Evolutionary conservation across 2,797 vertebrate genomes (phyloP), one percentile per base, ranked within the genome.

Genomic region (Periparus ater): DNA sequence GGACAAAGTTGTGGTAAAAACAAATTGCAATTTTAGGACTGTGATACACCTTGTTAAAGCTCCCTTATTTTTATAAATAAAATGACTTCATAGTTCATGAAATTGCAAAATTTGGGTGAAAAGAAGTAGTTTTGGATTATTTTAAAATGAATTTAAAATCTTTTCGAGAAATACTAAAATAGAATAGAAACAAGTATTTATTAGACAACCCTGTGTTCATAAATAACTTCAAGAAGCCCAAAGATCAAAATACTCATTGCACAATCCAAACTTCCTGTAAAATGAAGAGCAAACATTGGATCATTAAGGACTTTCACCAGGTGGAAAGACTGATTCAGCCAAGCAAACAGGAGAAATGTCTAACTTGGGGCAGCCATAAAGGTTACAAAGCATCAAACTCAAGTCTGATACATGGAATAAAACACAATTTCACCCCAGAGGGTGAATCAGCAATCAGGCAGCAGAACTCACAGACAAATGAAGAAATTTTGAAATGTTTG

Each of bases 111-210:
- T 30, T 25, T 54, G 14, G 17, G 34, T 4, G 67, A 34, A 80
- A 82, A 50, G 1, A 38, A 36, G 1, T 3, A 2, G 0, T 0
- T 9, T 10, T 7, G 13, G 1, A 45, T 61, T 70, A 12, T 4
- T 68, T 82, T 40, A 6, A 19, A 80, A 70, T 3, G 3, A 9
- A 47, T 38, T 38, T 8, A 1, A 21, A 67, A 2, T 10, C 5
- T 54, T 66, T 83, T 32, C 44, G 12, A 65, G 21, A 66, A 80
- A 54, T 14, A 53, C 6, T 54, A 51, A 66, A 34, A 42, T 2
- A 71, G 19, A 82, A 45, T 0, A 73, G 13, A 81, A 85, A 10
- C 6, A 21, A 30, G 20, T 16, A 17, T 71, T 88, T 76, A 36
- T 29, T 9, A 55, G 25, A 44, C 55, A 83, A 48, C 12, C 3